These are phyloP conservation scores for Boleophthalmus pectinirostris DNA, from an alignment of 2,113 vertebrate species.

Conservation along the genomic window DNA sequence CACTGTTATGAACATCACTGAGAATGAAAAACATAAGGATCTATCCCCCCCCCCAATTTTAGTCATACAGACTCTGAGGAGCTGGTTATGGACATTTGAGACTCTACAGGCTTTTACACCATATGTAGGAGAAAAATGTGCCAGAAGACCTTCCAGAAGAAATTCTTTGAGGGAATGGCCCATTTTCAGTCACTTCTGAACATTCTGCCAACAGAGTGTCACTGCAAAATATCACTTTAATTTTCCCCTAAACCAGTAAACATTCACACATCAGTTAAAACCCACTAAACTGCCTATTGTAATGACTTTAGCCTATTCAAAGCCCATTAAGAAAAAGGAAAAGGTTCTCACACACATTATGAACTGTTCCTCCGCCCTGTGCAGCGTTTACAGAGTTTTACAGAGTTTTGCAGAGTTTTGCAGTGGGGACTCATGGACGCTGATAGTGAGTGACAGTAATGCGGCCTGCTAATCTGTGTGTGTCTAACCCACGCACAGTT, in stretches of 20 bases:
- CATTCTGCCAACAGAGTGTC: too few relatives aligned
- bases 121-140: too few relatives aligned
- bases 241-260: slow-evolving; percentile 20
- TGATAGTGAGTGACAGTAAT: slow-evolving; percentile 64
- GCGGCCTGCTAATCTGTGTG: slow-evolving; percentile 33
- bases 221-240: too few relatives aligned
- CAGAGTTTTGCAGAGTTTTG: slow-evolving; percentile 17
- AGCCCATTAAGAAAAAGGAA: slow-evolving; percentile 48
- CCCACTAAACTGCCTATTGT: slow-evolving; percentile 21
- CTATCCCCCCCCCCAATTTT: too few relatives aligned
- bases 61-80: too few relatives aligned
- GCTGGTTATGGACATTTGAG: too few relatives aligned
- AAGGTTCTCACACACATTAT: slow-evolving; percentile 50
- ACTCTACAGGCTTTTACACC: too few relatives aligned
- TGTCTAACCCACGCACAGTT: slow-evolving; percentile 39
- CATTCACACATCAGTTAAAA: slow-evolving; percentile 8
- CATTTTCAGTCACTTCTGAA: too few relatives aligned
- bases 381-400: slow-evolving; percentile 55
- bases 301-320: slow-evolving; percentile 40
- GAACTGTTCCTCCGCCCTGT: slow-evolving; percentile 39
- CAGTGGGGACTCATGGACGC: slow-evolving; percentile 40
- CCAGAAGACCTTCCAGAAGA: too few relatives aligned
- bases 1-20: too few relatives aligned
- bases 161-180: too few relatives aligned
- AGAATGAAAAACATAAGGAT: too few relatives aligned